phyloP scores from a whole-genome alignment of 2,888 invertebrate genomes.

The Frankliniella fusca region DNA sequence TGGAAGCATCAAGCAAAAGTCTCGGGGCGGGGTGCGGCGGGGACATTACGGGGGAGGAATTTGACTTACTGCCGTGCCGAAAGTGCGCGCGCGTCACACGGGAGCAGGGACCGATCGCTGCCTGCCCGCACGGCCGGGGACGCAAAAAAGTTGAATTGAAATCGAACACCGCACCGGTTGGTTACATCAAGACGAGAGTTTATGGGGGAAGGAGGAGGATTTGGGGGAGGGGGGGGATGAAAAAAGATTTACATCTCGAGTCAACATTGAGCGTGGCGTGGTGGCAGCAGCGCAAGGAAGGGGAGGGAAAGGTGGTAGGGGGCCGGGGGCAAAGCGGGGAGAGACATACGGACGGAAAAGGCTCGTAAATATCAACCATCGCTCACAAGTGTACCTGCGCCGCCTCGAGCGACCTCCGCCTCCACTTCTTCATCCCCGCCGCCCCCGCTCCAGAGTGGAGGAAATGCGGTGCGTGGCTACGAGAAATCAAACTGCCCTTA shows the following conservation, averaged over 20 bases:
- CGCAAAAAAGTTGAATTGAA: constrained; percentile 9
- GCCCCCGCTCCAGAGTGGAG: background rate
- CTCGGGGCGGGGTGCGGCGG: no score
- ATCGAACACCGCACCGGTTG: background rate
- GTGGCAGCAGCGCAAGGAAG: background rate
- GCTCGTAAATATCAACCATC: background rate
- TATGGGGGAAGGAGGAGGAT: background rate
- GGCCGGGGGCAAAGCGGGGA: background rate
- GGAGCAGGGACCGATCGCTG: no score
- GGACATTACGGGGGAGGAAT: background rate
- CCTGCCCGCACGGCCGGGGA: background rate
- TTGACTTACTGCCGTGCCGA: background rate
- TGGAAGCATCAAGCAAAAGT: background rate
- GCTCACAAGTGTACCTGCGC: constrained; percentile 13
- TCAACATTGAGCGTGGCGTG: background rate
- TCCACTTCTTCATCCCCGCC: background rate
- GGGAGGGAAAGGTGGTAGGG: background rate
- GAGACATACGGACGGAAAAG: background rate
- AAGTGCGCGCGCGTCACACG: background rate
- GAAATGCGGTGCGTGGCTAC: background rate
- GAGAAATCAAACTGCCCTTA: background rate
- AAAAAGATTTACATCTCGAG: background rate
- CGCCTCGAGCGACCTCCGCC: no score
- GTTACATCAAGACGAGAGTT: background rate
- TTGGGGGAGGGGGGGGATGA: background rate